A percentile compares a stretch with the other conserved stretches of the same genome.
Evolutionary conservation across 2,888 invertebrate species (phyloP).

Genomic region (Oasisia sp.): DNA sequence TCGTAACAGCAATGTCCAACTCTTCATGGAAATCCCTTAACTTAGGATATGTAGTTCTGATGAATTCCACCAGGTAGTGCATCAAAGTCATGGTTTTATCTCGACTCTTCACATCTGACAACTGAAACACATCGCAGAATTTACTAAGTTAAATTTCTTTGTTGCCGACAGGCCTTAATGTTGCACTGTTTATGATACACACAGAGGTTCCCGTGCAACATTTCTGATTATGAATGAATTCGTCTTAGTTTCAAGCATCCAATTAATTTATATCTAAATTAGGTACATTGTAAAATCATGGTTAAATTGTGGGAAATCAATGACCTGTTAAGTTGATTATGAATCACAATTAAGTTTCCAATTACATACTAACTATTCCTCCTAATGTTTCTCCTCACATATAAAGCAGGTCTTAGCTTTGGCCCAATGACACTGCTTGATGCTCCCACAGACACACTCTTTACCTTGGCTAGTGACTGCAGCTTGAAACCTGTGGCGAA

Average conservation of each 20-base stretch:
- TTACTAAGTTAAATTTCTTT: neutral
- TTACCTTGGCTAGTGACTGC: conserved; percentile 41
- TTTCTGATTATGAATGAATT: neutral
- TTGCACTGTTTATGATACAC: neutral
- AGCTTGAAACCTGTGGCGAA: conserved; percentile 40
- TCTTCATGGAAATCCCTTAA: conserved; percentile 33
- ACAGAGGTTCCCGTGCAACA: neutral
- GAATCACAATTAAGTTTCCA: neutral
- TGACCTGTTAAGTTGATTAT: neutral
- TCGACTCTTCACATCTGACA: conserved; percentile 32
- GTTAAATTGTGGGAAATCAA: neutral
- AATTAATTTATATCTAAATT: neutral
- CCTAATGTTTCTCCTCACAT: too few species aligned
- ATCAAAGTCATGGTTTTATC: conserved; percentile 33
- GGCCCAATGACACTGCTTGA: neutral
- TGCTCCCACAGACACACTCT: neutral
- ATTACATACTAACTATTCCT: neutral
- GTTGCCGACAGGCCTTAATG: neutral
- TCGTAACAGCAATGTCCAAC: conserved; percentile 28
- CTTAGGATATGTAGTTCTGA: conserved; percentile 34
- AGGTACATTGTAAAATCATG: neutral
- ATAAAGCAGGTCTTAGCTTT: neutral
- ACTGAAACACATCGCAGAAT: conserved; percentile 25
- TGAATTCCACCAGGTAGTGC: conserved; percentile 37
- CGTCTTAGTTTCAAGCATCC: neutral